Percentiles rank a stretch among this genome's conserved stretches.
These are phyloP conservation scores for Planiliza haematocheilus DNA, from an alignment of 2,113 vertebrate species.

Conservation along the genomic window DNA sequence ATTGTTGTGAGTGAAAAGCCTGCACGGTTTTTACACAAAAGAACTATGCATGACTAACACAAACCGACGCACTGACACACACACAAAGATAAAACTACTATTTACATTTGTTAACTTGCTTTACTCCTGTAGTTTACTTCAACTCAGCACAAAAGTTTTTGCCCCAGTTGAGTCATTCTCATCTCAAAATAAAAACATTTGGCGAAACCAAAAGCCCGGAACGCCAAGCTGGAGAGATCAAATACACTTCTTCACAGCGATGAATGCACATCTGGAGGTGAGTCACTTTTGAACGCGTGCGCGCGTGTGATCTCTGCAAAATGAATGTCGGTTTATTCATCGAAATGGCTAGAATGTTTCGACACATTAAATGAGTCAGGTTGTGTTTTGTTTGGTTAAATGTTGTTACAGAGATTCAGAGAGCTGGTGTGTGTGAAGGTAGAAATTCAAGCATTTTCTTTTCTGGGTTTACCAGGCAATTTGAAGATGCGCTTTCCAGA, in stretches of 20 bases:
- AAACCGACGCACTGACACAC: no score
- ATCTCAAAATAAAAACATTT: constrained; percentile 57
- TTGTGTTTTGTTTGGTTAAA: constrained; percentile 4
- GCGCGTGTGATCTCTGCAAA: constrained; percentile 15
- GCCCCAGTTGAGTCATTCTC: constrained; percentile 16
- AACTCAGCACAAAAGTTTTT: background rate
- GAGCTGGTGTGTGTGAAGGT: constrained; percentile 1
- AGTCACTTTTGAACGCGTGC: constrained; percentile 20
- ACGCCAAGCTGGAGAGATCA: constrained; percentile 33
- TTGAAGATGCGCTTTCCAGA: background rate
- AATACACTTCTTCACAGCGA: constrained; percentile 19
- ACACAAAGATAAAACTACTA: background rate
- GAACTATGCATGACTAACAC: no score
- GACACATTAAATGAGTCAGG: background rate
- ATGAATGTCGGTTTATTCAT: constrained; percentile 38
- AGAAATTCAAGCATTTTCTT: background rate
- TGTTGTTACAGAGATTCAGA: background rate
- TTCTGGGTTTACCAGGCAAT: background rate
- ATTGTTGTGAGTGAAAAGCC: no score
- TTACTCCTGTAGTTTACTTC: constrained; percentile 15
- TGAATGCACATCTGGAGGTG: constrained; percentile 43
- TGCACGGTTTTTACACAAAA: no score
- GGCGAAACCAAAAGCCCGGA: constrained; percentile 42
- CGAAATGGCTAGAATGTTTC: constrained; percentile 3
- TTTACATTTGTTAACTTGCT: constrained; percentile 22